Evolutionary conservation across 2,113 vertebrate species (phyloP).

Genomic region (Corythaixoides concolor): DNA sequence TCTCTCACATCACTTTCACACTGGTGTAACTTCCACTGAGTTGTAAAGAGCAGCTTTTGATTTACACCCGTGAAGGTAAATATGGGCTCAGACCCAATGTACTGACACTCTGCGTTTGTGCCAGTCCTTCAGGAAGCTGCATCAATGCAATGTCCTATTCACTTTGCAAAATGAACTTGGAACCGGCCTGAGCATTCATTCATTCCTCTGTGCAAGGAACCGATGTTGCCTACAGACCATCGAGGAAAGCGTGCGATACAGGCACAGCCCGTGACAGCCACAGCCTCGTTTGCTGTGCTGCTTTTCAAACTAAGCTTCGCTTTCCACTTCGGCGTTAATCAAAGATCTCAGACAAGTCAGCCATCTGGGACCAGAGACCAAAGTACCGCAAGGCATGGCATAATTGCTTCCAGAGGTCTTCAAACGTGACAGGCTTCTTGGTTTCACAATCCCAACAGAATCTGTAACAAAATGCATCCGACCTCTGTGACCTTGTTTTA

Average conservation of each 20-base stretch:
- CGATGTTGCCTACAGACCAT: not conserved
- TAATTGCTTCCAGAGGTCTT: constrained; percentile 14
- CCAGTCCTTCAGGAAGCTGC: not conserved
- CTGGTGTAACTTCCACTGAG: not conserved
- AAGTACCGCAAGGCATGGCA: not conserved
- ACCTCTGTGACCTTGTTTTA: not conserved
- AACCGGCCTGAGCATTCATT: not conserved
- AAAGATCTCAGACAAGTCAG: not conserved
- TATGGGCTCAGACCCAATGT: not conserved
- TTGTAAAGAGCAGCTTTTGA: not conserved
- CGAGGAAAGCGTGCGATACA: not conserved
- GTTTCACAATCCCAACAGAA: not conserved
- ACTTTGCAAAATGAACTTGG: not conserved
- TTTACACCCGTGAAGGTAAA: not conserved
- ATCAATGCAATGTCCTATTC: not conserved
- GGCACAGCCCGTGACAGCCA: not conserved
- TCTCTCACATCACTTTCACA: not conserved
- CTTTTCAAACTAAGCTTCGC: not conserved
- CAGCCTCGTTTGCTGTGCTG: not conserved
- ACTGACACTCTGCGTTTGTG: not conserved
- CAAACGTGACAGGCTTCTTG: not conserved
- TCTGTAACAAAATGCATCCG: not conserved
- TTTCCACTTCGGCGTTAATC: not conserved
- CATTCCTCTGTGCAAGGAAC: not conserved
- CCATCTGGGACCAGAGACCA: not conserved